Percentiles rank a stretch among this genome's conserved stretches.
Conservation (phyloP, 2,113 vertebrate species). For the Ageneiosus marmoratus region DNA sequence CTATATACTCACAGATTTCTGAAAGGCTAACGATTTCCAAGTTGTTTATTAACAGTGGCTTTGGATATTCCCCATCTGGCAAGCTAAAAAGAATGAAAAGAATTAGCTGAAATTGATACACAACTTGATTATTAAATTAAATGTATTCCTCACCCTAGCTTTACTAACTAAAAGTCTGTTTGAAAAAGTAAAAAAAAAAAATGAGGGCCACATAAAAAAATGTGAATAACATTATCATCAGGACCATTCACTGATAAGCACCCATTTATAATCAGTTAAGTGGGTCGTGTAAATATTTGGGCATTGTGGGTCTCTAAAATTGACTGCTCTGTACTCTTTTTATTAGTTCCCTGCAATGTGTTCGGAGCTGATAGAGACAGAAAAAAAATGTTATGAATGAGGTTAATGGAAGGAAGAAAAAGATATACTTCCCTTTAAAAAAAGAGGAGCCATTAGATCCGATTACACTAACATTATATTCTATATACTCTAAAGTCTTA, state of each 20-base stretch:
- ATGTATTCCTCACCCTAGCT: not conserved
- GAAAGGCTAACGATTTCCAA: not conserved
- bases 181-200: not conserved
- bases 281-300: conserved; percentile 44
- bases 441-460: conserved; percentile 44
- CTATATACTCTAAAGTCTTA: conserved; percentile 33
- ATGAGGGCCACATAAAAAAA: conserved; percentile 11
- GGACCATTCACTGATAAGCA: conserved; percentile 8
- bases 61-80: not conserved
- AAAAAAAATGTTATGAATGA: conserved; percentile 42
- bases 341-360: conserved; percentile 41
- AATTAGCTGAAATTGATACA: not conserved
- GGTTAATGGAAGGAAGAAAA: conserved; percentile 36
- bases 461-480: conserved; percentile 34
- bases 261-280: conserved; percentile 41
- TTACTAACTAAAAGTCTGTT: not conserved
- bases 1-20: not conserved
- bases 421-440: conserved; percentile 42
- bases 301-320: conserved; percentile 21
- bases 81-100: not conserved
- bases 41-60: not conserved
- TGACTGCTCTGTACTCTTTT: conserved; percentile 23
- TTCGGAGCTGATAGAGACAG: conserved; percentile 30
- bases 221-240: not conserved
- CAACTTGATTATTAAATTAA: not conserved